Evolutionary conservation across 2,888 invertebrate species (phyloP).

Genomic region (Itoplectis maculator): DNA sequence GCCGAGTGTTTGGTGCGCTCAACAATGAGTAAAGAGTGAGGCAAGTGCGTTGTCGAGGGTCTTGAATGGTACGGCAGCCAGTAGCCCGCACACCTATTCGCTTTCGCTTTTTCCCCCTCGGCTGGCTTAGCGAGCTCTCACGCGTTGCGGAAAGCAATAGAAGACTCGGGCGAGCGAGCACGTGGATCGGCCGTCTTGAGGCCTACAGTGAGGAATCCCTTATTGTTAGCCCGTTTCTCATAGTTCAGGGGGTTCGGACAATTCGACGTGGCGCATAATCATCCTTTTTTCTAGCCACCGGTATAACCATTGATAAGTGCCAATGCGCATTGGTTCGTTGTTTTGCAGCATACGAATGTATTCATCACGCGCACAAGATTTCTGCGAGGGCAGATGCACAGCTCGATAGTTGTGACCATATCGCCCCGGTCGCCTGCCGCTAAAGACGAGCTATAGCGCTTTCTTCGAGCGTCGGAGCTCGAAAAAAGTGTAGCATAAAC

Average conservation of each 20-base stretch:
- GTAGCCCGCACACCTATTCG: slow-evolving; percentile 26
- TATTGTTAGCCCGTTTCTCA: slow-evolving; percentile 26
- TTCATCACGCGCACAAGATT: slow-evolving; percentile 4
- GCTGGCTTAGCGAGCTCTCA: slow-evolving; percentile 8
- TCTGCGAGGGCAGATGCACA: background rate
- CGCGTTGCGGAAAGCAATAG: slow-evolving; percentile 33
- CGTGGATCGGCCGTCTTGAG: slow-evolving; percentile 25
- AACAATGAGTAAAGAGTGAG: slow-evolving; percentile 37
- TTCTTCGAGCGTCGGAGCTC: background rate
- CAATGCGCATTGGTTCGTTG: slow-evolving; percentile 1
- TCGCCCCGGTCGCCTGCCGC: background rate
- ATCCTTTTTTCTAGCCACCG: slow-evolving; percentile 33
- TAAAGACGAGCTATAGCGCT: background rate
- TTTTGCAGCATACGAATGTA: slow-evolving; percentile 16
- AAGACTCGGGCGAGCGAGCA: slow-evolving; percentile 20
- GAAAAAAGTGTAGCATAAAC: background rate
- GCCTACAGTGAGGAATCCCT: background rate
- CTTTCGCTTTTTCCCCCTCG: slow-evolving; percentile 54
- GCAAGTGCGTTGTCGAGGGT: slow-evolving; percentile 10
- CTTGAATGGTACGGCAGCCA: background rate
- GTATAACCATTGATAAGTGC: slow-evolving; percentile 44
- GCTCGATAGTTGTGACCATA: background rate
- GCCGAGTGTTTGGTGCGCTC: background rate
- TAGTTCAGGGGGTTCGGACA: slow-evolving; percentile 19
- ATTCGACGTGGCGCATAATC: slow-evolving; percentile 45